Percentiles rank a stretch among this genome's conserved stretches.
These are phyloP conservation scores for Acrocephalus scirpaceus DNA, from an alignment of 2,797 vertebrate species.

Conservation along the genomic window DNA sequence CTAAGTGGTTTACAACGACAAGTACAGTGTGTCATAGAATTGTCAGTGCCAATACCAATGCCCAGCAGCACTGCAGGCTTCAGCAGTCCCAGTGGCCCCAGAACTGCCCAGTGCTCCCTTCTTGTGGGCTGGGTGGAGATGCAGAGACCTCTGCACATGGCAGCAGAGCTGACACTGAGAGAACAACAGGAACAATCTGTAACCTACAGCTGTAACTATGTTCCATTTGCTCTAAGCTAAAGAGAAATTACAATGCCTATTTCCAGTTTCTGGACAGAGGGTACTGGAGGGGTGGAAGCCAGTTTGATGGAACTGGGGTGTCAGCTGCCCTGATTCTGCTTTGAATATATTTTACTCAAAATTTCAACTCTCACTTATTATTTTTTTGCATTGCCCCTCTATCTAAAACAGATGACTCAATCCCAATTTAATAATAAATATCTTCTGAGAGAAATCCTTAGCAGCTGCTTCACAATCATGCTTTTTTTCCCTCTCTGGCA, in stretches of 20 bases:
- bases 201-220: background rate
- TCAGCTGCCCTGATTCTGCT: background rate
- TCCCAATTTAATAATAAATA: background rate
- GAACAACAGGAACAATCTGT: background rate
- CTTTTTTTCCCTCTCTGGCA: background rate
- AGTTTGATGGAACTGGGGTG: background rate
- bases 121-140: rapidly evolving
- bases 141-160: background rate
- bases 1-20: background rate
- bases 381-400: background rate
- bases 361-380: background rate
- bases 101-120: background rate
- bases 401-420: slow-evolving; percentile 15
- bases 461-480: slow-evolving; percentile 2
- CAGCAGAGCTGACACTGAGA: background rate
- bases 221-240: background rate
- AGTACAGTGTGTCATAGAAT: background rate
- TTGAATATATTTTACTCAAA: background rate
- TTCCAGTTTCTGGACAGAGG: background rate
- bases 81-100: background rate
- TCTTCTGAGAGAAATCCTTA: slow-evolving; percentile 11
- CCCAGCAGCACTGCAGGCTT: background rate
- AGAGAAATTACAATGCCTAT: background rate
- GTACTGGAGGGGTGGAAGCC: background rate
- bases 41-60: background rate